Conservation (phyloP, 2,888 invertebrate genomes). For the Caenorhabditis sinica region DNA sequence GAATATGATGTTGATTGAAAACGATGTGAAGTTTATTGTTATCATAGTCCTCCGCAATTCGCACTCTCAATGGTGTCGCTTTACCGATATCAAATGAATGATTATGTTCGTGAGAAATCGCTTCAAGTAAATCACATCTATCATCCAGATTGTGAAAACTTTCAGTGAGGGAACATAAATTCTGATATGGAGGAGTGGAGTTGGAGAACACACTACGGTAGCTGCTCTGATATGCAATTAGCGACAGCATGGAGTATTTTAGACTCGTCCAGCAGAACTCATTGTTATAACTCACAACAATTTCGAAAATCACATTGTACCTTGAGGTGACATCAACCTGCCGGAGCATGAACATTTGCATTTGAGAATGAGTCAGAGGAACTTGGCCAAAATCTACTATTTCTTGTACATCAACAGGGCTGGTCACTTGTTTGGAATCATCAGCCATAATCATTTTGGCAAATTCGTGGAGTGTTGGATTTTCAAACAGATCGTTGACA, state of each 20-base stretch:
- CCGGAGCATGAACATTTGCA: slow-evolving; percentile 78
- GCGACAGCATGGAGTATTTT: slow-evolving; percentile 51
- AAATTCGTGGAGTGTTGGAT: slow-evolving; percentile 72
- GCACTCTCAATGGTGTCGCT: slow-evolving; percentile 52
- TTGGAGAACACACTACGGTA: slow-evolving; percentile 69
- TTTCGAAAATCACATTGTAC: slow-evolving; percentile 80
- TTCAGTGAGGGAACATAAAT: slow-evolving; percentile 74
- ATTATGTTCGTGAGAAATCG: slow-evolving; percentile 42
- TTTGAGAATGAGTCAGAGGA: slow-evolving; percentile 77
- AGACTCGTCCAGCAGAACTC: slow-evolving; percentile 56
- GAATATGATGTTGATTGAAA: slow-evolving; percentile 80
- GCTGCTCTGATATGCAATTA: slow-evolving; percentile 72
- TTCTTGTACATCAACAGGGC: not conserved
- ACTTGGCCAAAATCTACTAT: slow-evolving; percentile 23
- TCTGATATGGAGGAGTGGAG: slow-evolving; percentile 50
- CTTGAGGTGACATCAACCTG: slow-evolving; percentile 68
- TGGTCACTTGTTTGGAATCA: no score
- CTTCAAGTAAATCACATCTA: slow-evolving; percentile 12
- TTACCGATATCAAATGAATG: slow-evolving; percentile 59
- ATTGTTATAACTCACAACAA: slow-evolving; percentile 54
- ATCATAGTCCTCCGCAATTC: slow-evolving; percentile 36
- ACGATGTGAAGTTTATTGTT: slow-evolving; percentile 59
- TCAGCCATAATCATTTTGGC: not conserved
- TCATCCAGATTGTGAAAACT: slow-evolving; percentile 58
- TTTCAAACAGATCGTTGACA: slow-evolving; percentile 72